Percentiles rank a stretch among this genome's conserved stretches.
These are phyloP conservation scores for Callaeas wilsoni DNA, from an alignment of 2,113 vertebrate genomes.

Conservation along the genomic window DNA sequence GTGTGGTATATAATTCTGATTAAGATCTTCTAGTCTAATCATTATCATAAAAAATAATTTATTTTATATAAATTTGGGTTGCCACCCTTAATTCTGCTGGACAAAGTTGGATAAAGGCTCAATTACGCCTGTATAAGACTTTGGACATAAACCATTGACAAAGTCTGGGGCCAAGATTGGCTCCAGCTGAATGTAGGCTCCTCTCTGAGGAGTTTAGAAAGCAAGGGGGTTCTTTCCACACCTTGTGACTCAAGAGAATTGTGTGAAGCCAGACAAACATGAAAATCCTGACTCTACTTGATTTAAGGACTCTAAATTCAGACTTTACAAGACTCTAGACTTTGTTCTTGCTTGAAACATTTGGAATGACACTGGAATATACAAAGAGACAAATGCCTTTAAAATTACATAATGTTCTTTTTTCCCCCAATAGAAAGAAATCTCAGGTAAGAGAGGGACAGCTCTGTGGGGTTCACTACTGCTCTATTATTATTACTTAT, in stretches of 20 bases:
- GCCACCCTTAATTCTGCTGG: not conserved
- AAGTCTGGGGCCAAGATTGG: not conserved
- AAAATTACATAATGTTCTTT: not conserved
- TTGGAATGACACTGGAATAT: not conserved
- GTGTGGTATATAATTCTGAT: not conserved
- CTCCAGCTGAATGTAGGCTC: not conserved
- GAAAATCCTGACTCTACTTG: not conserved
- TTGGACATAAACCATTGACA: not conserved
- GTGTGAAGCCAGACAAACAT: not conserved
- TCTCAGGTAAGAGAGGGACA: not conserved
- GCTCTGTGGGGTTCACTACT: not conserved
- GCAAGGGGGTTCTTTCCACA: not conserved
- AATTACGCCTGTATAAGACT: not conserved
- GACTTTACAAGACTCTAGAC: not conserved
- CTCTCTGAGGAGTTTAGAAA: not conserved
- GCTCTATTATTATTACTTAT: not conserved
- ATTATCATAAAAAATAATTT: not conserved
- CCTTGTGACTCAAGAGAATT: not conserved
- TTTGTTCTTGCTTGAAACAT: not conserved
- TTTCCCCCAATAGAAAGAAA: not conserved
- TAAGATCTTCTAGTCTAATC: not conserved
- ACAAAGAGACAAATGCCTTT: not conserved
- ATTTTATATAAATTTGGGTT: not conserved
- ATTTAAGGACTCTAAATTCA: not conserved
- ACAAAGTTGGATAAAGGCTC: not conserved